Conservation (phyloP, 2,888 invertebrate species). For the Noctua comes region DNA sequence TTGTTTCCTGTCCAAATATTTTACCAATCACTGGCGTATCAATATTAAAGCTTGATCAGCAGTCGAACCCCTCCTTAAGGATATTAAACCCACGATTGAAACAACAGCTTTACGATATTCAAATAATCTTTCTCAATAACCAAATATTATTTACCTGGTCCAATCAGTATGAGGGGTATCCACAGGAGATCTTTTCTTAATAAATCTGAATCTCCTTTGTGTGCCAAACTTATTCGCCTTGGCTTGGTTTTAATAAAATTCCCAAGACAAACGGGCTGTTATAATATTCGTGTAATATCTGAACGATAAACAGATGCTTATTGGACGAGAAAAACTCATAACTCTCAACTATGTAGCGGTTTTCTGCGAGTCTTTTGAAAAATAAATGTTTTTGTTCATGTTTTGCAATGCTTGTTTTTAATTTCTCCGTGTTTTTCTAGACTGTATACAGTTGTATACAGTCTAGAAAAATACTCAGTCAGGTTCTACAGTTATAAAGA, state of each 20-base stretch:
- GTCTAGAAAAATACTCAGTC: too few relatives aligned
- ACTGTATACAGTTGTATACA: too few relatives aligned
- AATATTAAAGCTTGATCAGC: slow-evolving; percentile 50
- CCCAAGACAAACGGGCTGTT: slow-evolving; percentile 49
- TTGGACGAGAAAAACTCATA: slow-evolving; percentile 41
- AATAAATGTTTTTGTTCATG: slow-evolving; percentile 1
- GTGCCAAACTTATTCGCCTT: slow-evolving; percentile 36
- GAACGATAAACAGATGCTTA: slow-evolving; percentile 59
- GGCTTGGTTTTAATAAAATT: slow-evolving; percentile 59
- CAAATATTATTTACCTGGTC: slow-evolving; percentile 37
- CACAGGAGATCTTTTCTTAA: slow-evolving; percentile 38
- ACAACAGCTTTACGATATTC: slow-evolving; percentile 48
- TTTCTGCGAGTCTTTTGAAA: slow-evolving; percentile 3
- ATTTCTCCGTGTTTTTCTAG: background rate
- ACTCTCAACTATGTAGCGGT: slow-evolving; percentile 20
- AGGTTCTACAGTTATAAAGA: too few relatives aligned
- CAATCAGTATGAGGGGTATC: slow-evolving; percentile 35
- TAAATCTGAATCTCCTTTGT: slow-evolving; percentile 52
- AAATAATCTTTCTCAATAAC: slow-evolving; percentile 46
- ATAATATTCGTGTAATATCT: slow-evolving; percentile 58
- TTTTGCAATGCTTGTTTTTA: background rate
- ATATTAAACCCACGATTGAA: slow-evolving; percentile 41
- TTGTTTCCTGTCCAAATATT: slow-evolving; percentile 41
- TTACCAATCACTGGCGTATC: slow-evolving; percentile 35
- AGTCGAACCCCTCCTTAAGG: slow-evolving; percentile 2